Evolutionary conservation across 2,113 vertebrate genomes (phyloP).

Genomic region (Channa maculata): DNA sequence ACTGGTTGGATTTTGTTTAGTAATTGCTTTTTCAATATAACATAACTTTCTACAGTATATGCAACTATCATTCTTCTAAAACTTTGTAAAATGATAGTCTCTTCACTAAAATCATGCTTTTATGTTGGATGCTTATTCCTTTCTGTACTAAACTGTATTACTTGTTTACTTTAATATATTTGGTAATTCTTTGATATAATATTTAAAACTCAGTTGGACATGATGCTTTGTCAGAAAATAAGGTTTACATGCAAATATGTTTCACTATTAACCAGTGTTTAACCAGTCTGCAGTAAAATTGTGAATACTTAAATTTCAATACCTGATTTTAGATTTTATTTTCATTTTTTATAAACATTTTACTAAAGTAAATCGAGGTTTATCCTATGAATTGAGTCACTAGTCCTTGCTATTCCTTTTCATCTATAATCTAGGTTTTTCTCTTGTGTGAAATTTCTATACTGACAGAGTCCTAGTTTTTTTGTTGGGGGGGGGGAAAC

Average conservation of each 20-base stretch:
- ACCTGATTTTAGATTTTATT: neutral
- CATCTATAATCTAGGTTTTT: neutral
- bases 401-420: too few relatives aligned
- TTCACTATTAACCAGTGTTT: neutral
- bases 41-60: too few relatives aligned
- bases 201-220: too few relatives aligned
- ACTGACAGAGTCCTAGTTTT: neutral
- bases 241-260: neutral
- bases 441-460: neutral
- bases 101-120: constrained; percentile 15
- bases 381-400: neutral
- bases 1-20: too few relatives aligned
- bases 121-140: neutral
- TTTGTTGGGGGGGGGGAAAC: neutral
- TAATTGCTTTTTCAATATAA: too few relatives aligned
- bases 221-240: neutral
- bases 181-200: neutral
- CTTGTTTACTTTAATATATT: constrained; percentile 3
- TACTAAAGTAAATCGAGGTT: neutral
- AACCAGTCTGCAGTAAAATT: constrained; percentile 26
- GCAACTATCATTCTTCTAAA: too few relatives aligned
- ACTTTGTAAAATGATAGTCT: neutral
- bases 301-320: neutral
- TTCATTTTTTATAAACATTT: neutral
- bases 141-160: neutral